phyloP scores from a whole-genome alignment of 2,113 vertebrate genomes.

The Sceloporus undulatus region DNA sequence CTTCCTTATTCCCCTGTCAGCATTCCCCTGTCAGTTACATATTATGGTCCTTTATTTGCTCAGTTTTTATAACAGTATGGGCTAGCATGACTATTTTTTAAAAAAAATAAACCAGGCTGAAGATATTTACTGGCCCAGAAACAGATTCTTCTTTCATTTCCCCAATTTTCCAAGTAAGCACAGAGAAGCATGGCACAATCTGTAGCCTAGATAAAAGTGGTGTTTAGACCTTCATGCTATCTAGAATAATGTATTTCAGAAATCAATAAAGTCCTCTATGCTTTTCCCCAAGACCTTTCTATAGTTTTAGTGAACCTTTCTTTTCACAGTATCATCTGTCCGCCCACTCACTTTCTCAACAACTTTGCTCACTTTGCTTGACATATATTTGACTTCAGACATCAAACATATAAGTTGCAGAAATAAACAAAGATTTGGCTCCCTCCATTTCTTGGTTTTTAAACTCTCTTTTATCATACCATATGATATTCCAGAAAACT shows the following conservation, averaged over 20 bases:
- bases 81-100: neutral
- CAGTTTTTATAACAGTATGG: neutral
- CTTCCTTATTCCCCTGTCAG: neutral
- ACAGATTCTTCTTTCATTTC: neutral
- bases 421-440: neutral
- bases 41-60: neutral
- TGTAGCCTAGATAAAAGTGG: neutral
- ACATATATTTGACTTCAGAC: neutral
- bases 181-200: neutral
- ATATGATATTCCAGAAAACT: neutral
- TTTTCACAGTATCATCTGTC: neutral
- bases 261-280: neutral
- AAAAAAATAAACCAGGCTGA: neutral
- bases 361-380: neutral
- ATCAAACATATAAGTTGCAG: neutral
- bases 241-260: neutral
- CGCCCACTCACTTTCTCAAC: neutral
- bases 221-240: neutral
- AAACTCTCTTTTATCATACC: neutral
- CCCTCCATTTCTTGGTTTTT: neutral
- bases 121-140: neutral
- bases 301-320: neutral
- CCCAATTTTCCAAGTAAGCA: neutral
- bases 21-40: neutral
- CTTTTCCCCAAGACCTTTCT: neutral